Evolutionary conservation across 2,888 invertebrate genomes (phyloP), one percentile per base, ranked within the genome.

Genomic region (Lepas anatifera): DNA sequence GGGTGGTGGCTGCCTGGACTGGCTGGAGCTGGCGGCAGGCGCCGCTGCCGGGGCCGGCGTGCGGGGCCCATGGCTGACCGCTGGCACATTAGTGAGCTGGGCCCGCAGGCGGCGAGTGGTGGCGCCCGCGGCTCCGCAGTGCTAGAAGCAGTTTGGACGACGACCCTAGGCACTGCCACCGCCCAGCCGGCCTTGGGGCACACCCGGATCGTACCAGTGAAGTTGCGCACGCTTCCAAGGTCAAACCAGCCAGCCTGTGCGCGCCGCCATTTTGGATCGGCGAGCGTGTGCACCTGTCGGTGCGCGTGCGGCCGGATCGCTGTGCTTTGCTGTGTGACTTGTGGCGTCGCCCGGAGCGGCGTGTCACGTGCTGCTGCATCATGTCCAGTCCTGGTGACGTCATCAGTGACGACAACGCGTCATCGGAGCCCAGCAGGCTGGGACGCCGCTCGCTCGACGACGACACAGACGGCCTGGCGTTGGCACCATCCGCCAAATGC

Each of bases 101-200:
- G 25, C 35, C 58, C 35, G 58, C 58, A 35, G 58, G 58, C n/a
- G n/a, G n/a, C 58, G 35, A 58, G 58, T 35, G 58, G 58, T 58
- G 32, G 58, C 58, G 32, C 22, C 58, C 29, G 8, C 10, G 58
- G 35, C 58, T 18, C 16, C 32, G 58, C 58, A 32, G 32, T 22
- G 41, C n/a, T 16, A 29, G 52, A 13, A 8, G 4, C 48, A 27
- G 52, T 16, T 8, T 16, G 7, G 18, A 13, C 58, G 29, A 4
- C 32, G 58, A 25, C 7, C 32, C 58, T 16, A 18, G n/a, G 13
- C 35, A 22, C 7, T 35, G 58, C 58, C 58, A 13, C n/a, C 32
- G 35, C 58, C 58, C 58, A 35, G 58, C 58, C 22, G 58, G 32
- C 58, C 58, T 58, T 58, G 58, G 32, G 58, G 58, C 58, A 35